Percentiles rank a stretch among this genome's conserved stretches.
phyloP scores from a whole-genome alignment of 2,888 invertebrate genomes.

The Nowickia ferox region DNA sequence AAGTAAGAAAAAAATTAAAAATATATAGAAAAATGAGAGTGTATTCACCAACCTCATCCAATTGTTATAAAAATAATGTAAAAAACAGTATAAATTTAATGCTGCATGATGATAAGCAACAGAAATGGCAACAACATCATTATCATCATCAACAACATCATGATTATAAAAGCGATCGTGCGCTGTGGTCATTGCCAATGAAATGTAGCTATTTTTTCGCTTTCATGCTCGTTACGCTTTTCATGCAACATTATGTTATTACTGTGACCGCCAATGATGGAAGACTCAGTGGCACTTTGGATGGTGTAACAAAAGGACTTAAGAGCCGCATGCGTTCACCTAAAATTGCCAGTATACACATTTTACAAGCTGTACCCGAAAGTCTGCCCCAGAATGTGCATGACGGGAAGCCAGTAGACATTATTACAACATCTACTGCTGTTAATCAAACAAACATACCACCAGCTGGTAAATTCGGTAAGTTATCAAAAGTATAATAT shows the following conservation, averaged over 20 bases:
- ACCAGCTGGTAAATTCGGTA: slow-evolving; percentile 69
- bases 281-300: slow-evolving; percentile 42
- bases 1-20: slow-evolving; percentile 10
- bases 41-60: slow-evolving; percentile 53
- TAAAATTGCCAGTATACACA: slow-evolving; percentile 73
- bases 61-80: slow-evolving; percentile 44
- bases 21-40: slow-evolving; percentile 65
- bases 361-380: slow-evolving; percentile 72
- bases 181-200: slow-evolving; percentile 64
- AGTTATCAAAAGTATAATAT: slow-evolving; percentile 18
- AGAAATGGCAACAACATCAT: slow-evolving; percentile 18
- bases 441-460: slow-evolving; percentile 47
- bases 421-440: background rate
- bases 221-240: slow-evolving; percentile 60
- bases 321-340: slow-evolving; percentile 71
- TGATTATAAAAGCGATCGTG: background rate
- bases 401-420: background rate
- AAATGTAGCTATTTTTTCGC: slow-evolving; percentile 55
- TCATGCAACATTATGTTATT: slow-evolving; percentile 53
- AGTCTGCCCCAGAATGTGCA: slow-evolving; percentile 59
- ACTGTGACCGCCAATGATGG: slow-evolving; percentile 5
- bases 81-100: slow-evolving; percentile 59
- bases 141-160: background rate
- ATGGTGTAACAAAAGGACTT: slow-evolving; percentile 73
- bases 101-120: slow-evolving; percentile 27